phyloP scores from a whole-genome alignment of 2,888 invertebrate genomes.

The Ectemnius lituratus region DNA sequence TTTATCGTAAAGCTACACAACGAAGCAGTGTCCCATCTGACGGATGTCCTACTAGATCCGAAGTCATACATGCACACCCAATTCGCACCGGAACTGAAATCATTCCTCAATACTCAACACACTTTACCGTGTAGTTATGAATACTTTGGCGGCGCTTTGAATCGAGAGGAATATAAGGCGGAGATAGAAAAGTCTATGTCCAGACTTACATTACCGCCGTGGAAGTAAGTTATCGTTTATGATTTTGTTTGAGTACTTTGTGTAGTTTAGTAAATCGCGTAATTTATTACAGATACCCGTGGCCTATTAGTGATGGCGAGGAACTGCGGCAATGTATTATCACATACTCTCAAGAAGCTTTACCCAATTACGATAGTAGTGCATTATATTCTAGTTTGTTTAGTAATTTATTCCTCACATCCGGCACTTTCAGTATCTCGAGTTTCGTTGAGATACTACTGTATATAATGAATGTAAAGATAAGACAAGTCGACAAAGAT shows the following conservation, averaged over 20 bases:
- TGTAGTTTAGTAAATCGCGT: too few relatives aligned
- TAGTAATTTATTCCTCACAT: slow-evolving; percentile 62
- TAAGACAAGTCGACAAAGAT: slow-evolving; percentile 58
- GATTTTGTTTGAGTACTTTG: slow-evolving; percentile 3
- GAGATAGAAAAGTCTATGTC: slow-evolving; percentile 80
- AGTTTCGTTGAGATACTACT: slow-evolving; percentile 69
- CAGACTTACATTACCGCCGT: slow-evolving; percentile 80
- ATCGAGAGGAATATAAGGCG: slow-evolving; percentile 78
- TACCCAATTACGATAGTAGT: slow-evolving; percentile 57
- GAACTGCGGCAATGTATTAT: slow-evolving; percentile 61
- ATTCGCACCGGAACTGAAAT: slow-evolving; percentile 84
- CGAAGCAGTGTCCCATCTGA: slow-evolving; percentile 82
- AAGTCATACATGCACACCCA: slow-evolving; percentile 81
- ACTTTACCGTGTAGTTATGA: slow-evolving; percentile 83
- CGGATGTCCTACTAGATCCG: slow-evolving; percentile 81
- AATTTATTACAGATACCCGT: slow-evolving; percentile 62
- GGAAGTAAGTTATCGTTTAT: slow-evolving; percentile 66
- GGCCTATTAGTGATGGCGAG: slow-evolving; percentile 68
- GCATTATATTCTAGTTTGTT: slow-evolving; percentile 61
- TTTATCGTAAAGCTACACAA: slow-evolving; percentile 84
- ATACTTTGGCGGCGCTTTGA: slow-evolving; percentile 83
- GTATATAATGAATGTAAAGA: slow-evolving; percentile 68
- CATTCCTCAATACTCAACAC: slow-evolving; percentile 76
- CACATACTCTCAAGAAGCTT: slow-evolving; percentile 63
- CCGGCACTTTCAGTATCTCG: slow-evolving; percentile 49